Evolutionary conservation across 2,797 vertebrate genomes (phyloP).

Genomic region (Calcarius lapponicus): DNA sequence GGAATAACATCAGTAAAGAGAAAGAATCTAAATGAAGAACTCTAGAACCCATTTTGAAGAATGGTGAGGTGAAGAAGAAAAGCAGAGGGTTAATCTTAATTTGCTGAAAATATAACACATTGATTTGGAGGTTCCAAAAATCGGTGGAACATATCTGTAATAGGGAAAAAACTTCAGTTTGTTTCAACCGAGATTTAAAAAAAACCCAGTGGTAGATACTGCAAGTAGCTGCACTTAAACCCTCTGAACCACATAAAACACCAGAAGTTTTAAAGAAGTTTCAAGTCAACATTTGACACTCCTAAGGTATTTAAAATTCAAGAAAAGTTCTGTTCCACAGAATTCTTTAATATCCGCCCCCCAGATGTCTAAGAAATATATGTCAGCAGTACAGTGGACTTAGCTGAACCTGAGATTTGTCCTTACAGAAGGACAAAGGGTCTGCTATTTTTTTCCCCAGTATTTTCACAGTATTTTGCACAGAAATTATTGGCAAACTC

Average conservation of each 20-base stretch:
- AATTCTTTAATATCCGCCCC: background rate
- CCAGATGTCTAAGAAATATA: background rate
- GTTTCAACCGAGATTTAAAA: background rate
- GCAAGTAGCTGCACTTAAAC: background rate
- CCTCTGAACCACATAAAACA: background rate
- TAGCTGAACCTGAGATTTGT: background rate
- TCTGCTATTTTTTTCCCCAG: background rate
- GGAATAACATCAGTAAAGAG: background rate
- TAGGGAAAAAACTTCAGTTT: background rate
- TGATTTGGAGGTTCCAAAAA: background rate
- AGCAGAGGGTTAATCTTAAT: background rate
- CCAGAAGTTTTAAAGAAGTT: background rate
- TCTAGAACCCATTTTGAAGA: background rate
- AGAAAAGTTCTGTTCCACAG: background rate
- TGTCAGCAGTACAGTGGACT: background rate
- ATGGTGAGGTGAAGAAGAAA: background rate
- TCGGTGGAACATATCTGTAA: background rate
- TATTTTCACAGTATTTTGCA: background rate
- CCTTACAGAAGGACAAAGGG: background rate
- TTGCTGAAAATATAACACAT: background rate
- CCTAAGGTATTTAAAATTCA: background rate
- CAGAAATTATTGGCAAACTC: background rate
- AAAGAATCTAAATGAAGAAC: background rate
- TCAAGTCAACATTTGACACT: background rate
- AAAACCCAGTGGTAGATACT: background rate